These are phyloP conservation scores for Acromyrmex charruanus DNA, from an alignment of 1,140 invertebrate genomes.

Conservation along the genomic window DNA sequence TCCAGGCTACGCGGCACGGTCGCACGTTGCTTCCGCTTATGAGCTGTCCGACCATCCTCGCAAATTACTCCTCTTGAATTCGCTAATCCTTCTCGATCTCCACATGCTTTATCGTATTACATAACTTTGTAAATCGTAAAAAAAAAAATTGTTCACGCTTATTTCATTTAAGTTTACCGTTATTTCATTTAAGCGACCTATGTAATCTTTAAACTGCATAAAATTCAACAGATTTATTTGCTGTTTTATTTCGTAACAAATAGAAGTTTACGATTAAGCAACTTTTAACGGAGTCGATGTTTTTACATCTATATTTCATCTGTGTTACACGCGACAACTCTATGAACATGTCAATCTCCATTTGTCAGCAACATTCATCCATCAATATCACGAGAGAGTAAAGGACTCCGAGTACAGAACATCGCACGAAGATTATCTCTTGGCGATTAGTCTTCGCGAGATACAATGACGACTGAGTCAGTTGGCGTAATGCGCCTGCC, in stretches of 20 bases:
- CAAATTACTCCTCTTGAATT: conserved; percentile 50
- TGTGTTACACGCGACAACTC: conserved; percentile 46
- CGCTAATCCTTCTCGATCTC: conserved; percentile 25
- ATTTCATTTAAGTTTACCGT: conserved; percentile 1
- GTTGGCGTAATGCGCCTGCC: conserved; percentile 46
- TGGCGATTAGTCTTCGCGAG: conserved; percentile 52
- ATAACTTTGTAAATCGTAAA: not conserved
- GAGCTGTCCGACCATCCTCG: conserved; percentile 25
- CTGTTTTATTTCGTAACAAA: not conserved
- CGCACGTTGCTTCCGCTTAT: conserved; percentile 37
- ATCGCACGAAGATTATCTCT: conserved; percentile 49
- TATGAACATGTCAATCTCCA: conserved; percentile 60
- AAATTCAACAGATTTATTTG: not conserved
- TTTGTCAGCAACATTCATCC: conserved; percentile 55
- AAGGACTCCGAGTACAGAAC: conserved; percentile 39
- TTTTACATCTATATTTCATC: conserved; percentile 47
- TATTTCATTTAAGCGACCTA: not conserved
- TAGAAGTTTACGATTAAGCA: conserved; percentile 16
- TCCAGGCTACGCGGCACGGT: conserved; percentile 49
- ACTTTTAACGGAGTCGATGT: not conserved
- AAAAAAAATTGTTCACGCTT: not conserved
- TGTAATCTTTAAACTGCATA: not conserved
- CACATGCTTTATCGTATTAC: conserved; percentile 2
- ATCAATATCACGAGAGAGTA: conserved; percentile 53
- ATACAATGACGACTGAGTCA: conserved; percentile 54